Conservation (phyloP, 2,888 invertebrate species). For the Andrena dorsata region DNA sequence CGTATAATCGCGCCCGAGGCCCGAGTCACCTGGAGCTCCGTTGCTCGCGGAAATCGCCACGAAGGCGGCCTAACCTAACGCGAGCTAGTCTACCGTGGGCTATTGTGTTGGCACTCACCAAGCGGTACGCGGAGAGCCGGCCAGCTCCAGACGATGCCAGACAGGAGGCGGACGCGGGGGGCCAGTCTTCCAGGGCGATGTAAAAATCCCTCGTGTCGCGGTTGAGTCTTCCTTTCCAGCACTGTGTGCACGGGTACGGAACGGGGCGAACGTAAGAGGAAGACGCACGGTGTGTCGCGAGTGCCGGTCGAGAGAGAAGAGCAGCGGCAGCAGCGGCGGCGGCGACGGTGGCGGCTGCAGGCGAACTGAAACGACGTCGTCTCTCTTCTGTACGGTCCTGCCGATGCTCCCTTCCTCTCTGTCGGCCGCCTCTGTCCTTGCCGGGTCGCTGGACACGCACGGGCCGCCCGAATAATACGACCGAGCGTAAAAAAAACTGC, state of each 20-base stretch:
- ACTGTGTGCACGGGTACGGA: slow-evolving; percentile 32
- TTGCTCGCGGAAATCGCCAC: neutral
- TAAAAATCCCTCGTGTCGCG: slow-evolving; percentile 40
- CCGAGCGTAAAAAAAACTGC: slow-evolving; percentile 32
- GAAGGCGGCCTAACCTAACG: slow-evolving; percentile 34
- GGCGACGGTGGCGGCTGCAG: slow-evolving; percentile 27
- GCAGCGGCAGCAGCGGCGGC: slow-evolving; percentile 41
- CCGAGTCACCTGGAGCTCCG: neutral
- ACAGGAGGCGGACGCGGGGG: neutral
- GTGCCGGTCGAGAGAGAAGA: slow-evolving; percentile 48
- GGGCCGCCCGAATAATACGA: neutral
- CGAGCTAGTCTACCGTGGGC: neutral
- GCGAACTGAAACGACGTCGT: slow-evolving; percentile 34
- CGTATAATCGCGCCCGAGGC: slow-evolving; percentile 21
- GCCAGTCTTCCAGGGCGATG: neutral
- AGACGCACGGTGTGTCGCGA: slow-evolving; percentile 42
- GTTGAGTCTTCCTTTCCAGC: slow-evolving; percentile 19
- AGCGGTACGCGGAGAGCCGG: slow-evolving; percentile 32
- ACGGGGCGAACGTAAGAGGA: neutral
- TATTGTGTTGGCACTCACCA: slow-evolving; percentile 32
- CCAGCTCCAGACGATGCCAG: slow-evolving; percentile 19
- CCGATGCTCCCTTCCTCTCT: neutral
- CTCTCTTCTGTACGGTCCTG: slow-evolving; percentile 11
- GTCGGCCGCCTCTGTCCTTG: neutral
- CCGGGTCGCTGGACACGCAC: slow-evolving; percentile 30